These are phyloP conservation scores for Silurus asotus DNA, from an alignment of 2,113 vertebrate genomes.

Conservation along the genomic window DNA sequence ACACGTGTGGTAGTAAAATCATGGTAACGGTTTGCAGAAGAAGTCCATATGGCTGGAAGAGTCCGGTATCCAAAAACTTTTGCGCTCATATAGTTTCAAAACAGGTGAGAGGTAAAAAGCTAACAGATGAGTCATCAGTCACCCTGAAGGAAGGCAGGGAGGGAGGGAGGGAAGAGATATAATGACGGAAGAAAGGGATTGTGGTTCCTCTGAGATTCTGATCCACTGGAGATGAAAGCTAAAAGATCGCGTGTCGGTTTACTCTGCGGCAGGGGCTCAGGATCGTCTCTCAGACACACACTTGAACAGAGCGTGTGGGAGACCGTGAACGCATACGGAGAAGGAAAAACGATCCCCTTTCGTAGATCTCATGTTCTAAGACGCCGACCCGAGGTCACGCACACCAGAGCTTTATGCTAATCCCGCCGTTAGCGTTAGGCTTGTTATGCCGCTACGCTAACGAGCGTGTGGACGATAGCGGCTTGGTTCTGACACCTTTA, in stretches of 20 bases:
- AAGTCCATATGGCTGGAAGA: too few relatives aligned
- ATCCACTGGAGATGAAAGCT: not conserved
- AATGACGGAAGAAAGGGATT: not conserved
- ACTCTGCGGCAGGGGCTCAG: not conserved
- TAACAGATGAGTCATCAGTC: not conserved
- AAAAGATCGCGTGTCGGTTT: not conserved
- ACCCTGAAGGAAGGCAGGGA: not conserved
- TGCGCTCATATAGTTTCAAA: not conserved
- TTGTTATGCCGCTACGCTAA: not conserved
- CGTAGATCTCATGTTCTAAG: conserved; percentile 12
- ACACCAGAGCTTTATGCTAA: not conserved
- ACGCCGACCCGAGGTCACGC: not conserved
- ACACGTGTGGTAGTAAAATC: too few relatives aligned
- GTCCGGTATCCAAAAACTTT: too few relatives aligned
- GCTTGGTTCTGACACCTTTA: too few relatives aligned
- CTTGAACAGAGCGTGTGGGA: not conserved
- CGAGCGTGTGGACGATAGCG: not conserved
- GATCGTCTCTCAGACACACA: not conserved
- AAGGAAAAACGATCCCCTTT: not conserved
- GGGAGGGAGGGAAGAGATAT: not conserved
- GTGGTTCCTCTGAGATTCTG: not conserved
- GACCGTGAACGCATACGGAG: too few relatives aligned
- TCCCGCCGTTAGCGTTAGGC: not conserved
- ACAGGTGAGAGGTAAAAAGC: not conserved
- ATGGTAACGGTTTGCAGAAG: too few relatives aligned